Percentiles rank a stretch among this genome's conserved stretches.
Conservation (phyloP, 2,888 invertebrate species). For the Nowickia ferox region DNA sequence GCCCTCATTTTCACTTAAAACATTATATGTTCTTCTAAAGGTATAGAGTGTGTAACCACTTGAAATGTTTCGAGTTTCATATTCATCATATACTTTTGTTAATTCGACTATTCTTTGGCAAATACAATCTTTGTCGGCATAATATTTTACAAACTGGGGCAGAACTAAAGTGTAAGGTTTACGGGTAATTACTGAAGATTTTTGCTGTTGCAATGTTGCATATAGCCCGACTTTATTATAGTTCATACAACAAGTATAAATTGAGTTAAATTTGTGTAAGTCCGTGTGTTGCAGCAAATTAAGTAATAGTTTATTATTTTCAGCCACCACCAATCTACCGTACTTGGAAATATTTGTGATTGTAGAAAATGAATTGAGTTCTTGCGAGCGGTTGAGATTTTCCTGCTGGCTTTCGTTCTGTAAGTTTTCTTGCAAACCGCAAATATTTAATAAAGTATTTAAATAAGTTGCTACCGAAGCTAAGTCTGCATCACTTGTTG, state of each 20-base stretch:
- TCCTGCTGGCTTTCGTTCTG: constrained; percentile 23
- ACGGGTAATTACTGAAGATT: not conserved
- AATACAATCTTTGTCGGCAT: constrained; percentile 75
- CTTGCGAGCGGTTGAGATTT: constrained; percentile 18
- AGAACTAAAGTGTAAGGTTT: constrained; percentile 40
- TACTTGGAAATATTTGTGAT: constrained; percentile 75
- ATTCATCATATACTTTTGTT: constrained; percentile 74
- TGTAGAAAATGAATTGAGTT: constrained; percentile 74
- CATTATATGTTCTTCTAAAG: constrained; percentile 74
- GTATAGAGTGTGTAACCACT: constrained; percentile 74
- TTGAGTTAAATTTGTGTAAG: constrained; percentile 66
- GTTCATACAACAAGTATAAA: constrained; percentile 77
- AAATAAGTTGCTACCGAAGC: constrained; percentile 76
- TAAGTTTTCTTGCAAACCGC: constrained; percentile 72
- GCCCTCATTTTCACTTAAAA: constrained; percentile 74
- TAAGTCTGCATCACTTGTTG: constrained; percentile 72
- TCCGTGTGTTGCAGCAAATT: constrained; percentile 74
- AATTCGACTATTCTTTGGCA: constrained; percentile 75
- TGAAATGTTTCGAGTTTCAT: constrained; percentile 72
- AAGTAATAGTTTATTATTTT: constrained; percentile 75
- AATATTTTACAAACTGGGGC: constrained; percentile 76
- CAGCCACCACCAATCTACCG: constrained; percentile 76
- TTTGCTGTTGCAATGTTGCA: constrained; percentile 30
- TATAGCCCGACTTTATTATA: constrained; percentile 75
- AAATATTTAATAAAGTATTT: constrained; percentile 76